These are phyloP conservation scores for Xylophagus ater DNA, from an alignment of 2,888 invertebrate species.

Conservation along the genomic window DNA sequence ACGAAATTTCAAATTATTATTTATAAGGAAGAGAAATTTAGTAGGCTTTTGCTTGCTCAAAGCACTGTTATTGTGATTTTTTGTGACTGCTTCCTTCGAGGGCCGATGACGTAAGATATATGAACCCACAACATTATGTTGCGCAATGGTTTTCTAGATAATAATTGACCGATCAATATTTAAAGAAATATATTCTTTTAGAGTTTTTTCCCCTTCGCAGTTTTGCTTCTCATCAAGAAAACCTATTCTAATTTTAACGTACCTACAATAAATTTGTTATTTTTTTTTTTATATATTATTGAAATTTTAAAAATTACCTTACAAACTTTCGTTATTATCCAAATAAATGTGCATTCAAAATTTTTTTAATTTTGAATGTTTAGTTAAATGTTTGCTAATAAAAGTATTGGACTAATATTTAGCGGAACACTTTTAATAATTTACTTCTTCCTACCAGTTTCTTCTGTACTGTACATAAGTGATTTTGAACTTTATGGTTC, in stretches of 20 bases:
- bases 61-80: conserved; percentile 11
- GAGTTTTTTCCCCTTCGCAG: too few species aligned
- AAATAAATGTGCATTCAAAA: too few species aligned
- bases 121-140: conserved; percentile 6
- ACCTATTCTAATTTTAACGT: too few species aligned
- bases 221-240: too few species aligned
- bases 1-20: conserved; percentile 1
- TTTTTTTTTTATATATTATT: conserved; percentile 3
- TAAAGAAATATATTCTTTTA: conserved; percentile 6
- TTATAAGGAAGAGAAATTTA: background rate
- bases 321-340: background rate
- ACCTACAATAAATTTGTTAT: too few species aligned
- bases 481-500: background rate
- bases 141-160: conserved; percentile 12
- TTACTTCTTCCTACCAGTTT: conserved; percentile 1
- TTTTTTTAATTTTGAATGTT: too few species aligned
- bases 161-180: conserved; percentile 13
- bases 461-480: too few species aligned
- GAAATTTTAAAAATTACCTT: conserved; percentile 9
- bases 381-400: too few species aligned
- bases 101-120: conserved; percentile 22
- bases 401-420: too few species aligned
- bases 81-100: conserved; percentile 14
- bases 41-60: background rate
- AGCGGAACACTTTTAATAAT: too few species aligned